Evolutionary conservation across 2,888 invertebrate species (phyloP).

Genomic region (Gymnocheta viridis): DNA sequence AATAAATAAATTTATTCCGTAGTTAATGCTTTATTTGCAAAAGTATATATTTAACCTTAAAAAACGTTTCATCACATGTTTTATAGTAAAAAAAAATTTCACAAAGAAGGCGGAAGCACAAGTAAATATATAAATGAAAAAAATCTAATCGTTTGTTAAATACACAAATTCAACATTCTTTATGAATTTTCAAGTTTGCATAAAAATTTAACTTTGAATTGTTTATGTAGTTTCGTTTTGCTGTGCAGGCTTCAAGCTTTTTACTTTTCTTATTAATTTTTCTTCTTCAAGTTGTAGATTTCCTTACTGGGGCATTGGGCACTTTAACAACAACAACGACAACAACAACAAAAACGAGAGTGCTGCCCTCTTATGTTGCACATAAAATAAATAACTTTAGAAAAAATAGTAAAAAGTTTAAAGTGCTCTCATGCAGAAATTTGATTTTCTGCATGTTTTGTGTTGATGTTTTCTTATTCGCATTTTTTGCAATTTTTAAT

Average conservation of each 20-base stretch:
- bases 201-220: slow-evolving; percentile 14
- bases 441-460: slow-evolving; percentile 63
- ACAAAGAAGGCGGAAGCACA: too few relatives aligned
- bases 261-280: too few relatives aligned
- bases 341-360: too few relatives aligned
- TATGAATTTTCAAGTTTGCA: slow-evolving; percentile 38
- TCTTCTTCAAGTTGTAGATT: slow-evolving; percentile 18
- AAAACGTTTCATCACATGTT: too few relatives aligned
- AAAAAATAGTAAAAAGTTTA: slow-evolving; percentile 59
- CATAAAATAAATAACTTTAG: slow-evolving; percentile 1
- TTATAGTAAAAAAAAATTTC: not conserved
- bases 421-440: slow-evolving; percentile 69
- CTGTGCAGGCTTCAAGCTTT: not conserved
- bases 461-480: slow-evolving; percentile 21
- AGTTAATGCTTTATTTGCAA: too few relatives aligned
- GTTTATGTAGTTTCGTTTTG: not conserved
- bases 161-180: slow-evolving; percentile 39
- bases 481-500: slow-evolving; percentile 72
- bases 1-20: too few relatives aligned
- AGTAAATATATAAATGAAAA: not conserved
- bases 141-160: slow-evolving; percentile 41
- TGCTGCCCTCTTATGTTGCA: too few relatives aligned
- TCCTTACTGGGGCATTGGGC: slow-evolving; percentile 68
- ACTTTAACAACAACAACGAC: not conserved
- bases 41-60: too few relatives aligned